phyloP scores from a whole-genome alignment of 23 tunicate genomes.

The Styela clava region DNA sequence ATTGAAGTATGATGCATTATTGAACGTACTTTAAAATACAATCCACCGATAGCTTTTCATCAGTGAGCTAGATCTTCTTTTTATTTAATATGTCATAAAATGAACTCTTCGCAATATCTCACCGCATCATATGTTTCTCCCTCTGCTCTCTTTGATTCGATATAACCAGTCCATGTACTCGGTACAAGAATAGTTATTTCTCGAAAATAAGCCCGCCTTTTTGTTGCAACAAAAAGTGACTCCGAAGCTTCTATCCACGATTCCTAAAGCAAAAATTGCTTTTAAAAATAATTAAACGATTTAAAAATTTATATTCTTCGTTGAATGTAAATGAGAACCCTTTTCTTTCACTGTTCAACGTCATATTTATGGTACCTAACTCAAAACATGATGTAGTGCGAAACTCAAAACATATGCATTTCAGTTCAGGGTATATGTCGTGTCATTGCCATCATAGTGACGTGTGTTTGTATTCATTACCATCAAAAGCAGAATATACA shows the following conservation, averaged over 20 bases:
- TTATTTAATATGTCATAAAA: too few relatives aligned
- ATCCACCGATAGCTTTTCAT: too few relatives aligned
- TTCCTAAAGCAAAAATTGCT: not conserved
- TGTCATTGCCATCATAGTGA: too few relatives aligned
- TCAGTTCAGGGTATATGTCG: not conserved
- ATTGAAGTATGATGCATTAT: not conserved
- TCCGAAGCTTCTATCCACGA: slow-evolving; percentile 44
- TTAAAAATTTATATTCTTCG: too few relatives aligned
- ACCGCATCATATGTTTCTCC: slow-evolving; percentile 37
- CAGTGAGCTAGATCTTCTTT: too few relatives aligned
- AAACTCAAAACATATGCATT: not conserved
- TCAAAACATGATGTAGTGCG: not conserved
- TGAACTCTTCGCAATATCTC: not conserved
- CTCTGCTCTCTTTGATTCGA: slow-evolving; percentile 1
- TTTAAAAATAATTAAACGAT: not conserved
- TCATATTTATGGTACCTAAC: not conserved
- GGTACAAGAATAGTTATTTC: slow-evolving; percentile 62
- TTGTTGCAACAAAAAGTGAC: slow-evolving; percentile 49
- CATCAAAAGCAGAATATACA: too few relatives aligned
- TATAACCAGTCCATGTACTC: slow-evolving; percentile 28
- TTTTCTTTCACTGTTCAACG: not conserved
- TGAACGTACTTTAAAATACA: not conserved
- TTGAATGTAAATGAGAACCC: too few relatives aligned
- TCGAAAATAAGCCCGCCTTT: slow-evolving; percentile 52
- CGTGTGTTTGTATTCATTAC: too few relatives aligned